Base-by-base conservation (phyloP, 2,113 vertebrate genomes). In the Hippocampus comes region DNA sequence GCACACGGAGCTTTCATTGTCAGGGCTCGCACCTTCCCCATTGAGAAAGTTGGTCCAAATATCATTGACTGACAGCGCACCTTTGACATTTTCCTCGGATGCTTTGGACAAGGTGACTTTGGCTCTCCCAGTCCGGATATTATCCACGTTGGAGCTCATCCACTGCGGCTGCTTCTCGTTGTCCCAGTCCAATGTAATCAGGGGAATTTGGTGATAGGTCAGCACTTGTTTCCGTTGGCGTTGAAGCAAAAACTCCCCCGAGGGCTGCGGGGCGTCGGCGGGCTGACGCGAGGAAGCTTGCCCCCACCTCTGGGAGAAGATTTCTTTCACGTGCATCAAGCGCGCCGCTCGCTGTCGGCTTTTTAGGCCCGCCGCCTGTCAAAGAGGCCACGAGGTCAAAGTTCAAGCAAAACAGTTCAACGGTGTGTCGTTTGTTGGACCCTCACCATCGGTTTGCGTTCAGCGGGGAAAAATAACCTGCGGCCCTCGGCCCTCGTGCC, bases 121-220 rank as follows among this genome's bases (percentile, higher is more conserved):
- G 27, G 34, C 48, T 51, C 42, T 49, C 41, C 63, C 57, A 7
- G 23, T 63, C 82, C 73, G 73, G 49, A 76, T 70, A 57, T 84
- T 79, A n/a, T 79, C 76, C 38, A 12, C 12, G 9, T 85, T 75
- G 59, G 66, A 71, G 4, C 23, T 56, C 23, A 60, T 71, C 65
- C 60, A 49, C 46, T 42, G 41, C 59, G 69, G 75, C 12, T 55
- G 30, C 55, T 70, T 78, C n/a, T 87, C 77, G 57, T 38, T 78
- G 63, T 79, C 85, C 86, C 89, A 91, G 70, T 91, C 87, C 76
- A 89, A 70, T 0, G 82, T 78, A 17, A 85, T 79, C 72, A 91
- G 83, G 51, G 91, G 89, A 71, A 91, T 91, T 80, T 91, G 87
- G 66, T 91, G 89, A 77, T 90, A 88, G 23, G 78, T 89, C 68